Evolutionary conservation across 1,140 invertebrate genomes (phyloP), one percentile per base, ranked within the genome.

Genomic region (Parapsyche elsis): DNA sequence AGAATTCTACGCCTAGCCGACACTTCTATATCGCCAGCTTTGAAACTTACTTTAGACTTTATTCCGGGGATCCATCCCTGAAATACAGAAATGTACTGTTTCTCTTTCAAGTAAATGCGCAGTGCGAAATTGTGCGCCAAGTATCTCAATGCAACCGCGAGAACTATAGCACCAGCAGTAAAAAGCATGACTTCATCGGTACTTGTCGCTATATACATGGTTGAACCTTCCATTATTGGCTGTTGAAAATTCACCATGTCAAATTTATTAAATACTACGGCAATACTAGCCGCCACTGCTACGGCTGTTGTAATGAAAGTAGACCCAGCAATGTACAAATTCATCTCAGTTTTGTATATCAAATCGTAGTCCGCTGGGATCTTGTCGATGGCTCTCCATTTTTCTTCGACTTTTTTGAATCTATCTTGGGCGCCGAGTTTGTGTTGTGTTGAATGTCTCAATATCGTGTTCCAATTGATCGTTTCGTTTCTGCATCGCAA

Each of bases 271-370:
- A 9, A 12, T 9, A 71, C 12, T 5, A 53, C 16, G 49, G n/a
- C n/a, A n/a, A n/a, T 53, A 53, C 16, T 53, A 12, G 10, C 16
- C 12, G 16, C 16, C 12, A 12, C 49, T n/a, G 16, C 12, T 5
- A 14, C 9, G n/a, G 57, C 5, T 19, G 57, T 19, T 0, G n/a
- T 9, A 9, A 61, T 9, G n/a, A 19, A n/a, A 16, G 9, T 19
- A 61, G 1, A 2, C 14, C n/a, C n/a, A n/a, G n/a, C 57, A 16
- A 61, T 19, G 24, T 79, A 79, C 7, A n/a, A 45, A 0, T 46
- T 21, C 19, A 78, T 64, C n/a, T 26, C 46, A 7, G 71, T 26
- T 71, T 64, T 81, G 71, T 81, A 81, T n/a, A 81, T 81, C 9
- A 81, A 59, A 16, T 79, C 46, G 30, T 81, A 81, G 0, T 7